phyloP scores from a whole-genome alignment of 2,888 invertebrate species.

The Melanchra persicariae region DNA sequence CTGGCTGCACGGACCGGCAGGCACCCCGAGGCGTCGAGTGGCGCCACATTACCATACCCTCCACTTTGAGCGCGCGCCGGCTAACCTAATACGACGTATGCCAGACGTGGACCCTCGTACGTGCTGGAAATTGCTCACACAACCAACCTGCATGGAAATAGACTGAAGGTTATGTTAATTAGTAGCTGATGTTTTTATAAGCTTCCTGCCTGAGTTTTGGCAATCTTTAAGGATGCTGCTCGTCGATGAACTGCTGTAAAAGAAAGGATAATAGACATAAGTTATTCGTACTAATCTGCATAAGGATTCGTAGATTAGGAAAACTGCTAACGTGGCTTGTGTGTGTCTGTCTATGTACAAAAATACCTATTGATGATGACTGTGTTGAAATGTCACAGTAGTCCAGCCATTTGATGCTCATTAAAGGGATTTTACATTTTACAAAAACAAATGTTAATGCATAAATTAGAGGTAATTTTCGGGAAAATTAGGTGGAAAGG shows the following conservation, averaged over 20 bases:
- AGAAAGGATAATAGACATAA: no score
- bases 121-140: constrained; percentile 72
- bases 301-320: no score
- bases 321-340: no score
- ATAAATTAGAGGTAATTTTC: no score
- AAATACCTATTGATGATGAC: no score
- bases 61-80: constrained; percentile 73
- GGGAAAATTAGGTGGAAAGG: no score
- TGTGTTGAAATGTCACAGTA: no score
- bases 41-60: constrained; percentile 80
- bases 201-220: constrained; percentile 1
- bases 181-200: constrained; percentile 36
- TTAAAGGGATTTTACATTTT: no score
- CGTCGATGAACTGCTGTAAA: not conserved
- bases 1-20: constrained; percentile 29
- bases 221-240: not conserved
- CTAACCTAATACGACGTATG: constrained; percentile 81
- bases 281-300: no score
- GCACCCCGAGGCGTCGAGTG: constrained; percentile 70
- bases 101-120: constrained; percentile 75
- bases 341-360: no score
- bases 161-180: constrained; percentile 30
- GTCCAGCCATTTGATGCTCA: no score
- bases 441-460: no score
- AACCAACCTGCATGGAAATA: constrained; percentile 45